Percentiles rank a stretch among this genome's conserved stretches.
These are phyloP conservation scores for Rhegmatorhina hoffmannsi DNA, from an alignment of 2,113 vertebrate species.

Conservation along the genomic window DNA sequence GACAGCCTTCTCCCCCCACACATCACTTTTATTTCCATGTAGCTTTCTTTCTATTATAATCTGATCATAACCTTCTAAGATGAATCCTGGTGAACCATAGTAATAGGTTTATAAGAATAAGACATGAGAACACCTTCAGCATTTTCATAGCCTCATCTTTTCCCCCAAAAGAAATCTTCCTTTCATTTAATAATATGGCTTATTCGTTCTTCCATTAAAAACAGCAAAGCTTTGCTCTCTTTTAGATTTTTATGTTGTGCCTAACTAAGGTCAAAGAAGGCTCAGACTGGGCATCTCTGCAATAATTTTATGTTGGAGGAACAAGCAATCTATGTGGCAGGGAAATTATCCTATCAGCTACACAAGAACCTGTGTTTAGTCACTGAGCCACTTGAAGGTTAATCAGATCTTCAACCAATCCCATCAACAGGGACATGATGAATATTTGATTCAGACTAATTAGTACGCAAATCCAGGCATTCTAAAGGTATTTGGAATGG, in stretches of 20 bases:
- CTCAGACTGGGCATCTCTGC: not conserved
- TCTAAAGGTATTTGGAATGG: conserved; percentile 28
- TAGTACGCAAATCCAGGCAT: conserved; percentile 40
- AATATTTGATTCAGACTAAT: conserved; percentile 58
- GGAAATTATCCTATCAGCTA: conserved; percentile 32
- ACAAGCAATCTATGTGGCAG: not conserved
- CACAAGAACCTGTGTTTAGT: conserved; percentile 30
- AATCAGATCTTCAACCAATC: conserved; percentile 58
- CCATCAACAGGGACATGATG: not conserved
- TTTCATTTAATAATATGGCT: not conserved
- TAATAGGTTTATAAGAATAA: not conserved
- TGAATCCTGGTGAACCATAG: not conserved
- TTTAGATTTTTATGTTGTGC: not conserved
- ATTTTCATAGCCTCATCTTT: not conserved
- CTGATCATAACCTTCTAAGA: not conserved
- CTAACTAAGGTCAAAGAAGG: not conserved
- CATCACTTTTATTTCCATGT: not conserved
- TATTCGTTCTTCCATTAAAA: conserved; percentile 3
- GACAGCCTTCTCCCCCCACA: not conserved
- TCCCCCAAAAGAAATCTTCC: not conserved
- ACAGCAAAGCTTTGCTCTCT: not conserved
- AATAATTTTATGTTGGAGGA: not conserved
- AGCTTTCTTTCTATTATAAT: not conserved
- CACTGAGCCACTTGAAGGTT: conserved; percentile 39
- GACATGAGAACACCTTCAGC: not conserved